Evolutionary conservation across 2,888 invertebrate genomes (phyloP).

Genomic region (Orthosia gracilis): DNA sequence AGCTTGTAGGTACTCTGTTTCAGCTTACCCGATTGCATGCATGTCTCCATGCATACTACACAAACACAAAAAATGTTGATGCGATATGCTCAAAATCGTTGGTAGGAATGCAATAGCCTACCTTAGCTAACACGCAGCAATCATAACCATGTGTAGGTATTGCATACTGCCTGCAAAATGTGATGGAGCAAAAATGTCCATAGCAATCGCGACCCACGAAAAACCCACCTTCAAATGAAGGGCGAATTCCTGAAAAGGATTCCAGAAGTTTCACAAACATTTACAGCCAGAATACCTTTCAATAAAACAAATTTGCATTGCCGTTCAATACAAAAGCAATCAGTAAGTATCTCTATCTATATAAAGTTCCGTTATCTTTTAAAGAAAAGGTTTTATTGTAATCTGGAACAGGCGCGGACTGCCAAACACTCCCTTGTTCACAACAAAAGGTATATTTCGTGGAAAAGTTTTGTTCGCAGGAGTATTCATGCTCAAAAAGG

Average conservation of each 20-base stretch:
- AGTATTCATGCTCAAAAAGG: constrained; percentile 4
- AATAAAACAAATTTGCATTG: constrained; percentile 16
- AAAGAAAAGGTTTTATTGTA: constrained; percentile 40
- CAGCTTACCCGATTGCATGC: neutral
- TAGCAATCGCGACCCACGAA: neutral
- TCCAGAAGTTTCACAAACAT: constrained; percentile 10
- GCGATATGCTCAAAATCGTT: neutral
- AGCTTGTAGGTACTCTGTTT: neutral
- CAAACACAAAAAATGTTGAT: neutral
- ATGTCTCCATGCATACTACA: too few relatives aligned
- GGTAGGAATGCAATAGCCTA: neutral
- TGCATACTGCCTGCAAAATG: neutral
- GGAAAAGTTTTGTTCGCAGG: constrained; percentile 26
- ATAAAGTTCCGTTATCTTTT: constrained; percentile 31
- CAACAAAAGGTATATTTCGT: constrained; percentile 39
- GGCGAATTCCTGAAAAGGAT: neutral
- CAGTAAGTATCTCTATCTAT: constrained; percentile 9
- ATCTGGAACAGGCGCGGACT: constrained; percentile 28
- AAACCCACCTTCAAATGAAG: neutral
- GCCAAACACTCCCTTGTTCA: constrained; percentile 25
- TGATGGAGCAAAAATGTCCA: too few relatives aligned
- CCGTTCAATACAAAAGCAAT: constrained; percentile 25
- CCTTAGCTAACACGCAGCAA: neutral
- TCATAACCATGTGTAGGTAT: neutral
- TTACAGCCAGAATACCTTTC: neutral